A percentile compares a stretch with the other conserved stretches of the same genome.
phyloP scores from a whole-genome alignment of 2,797 vertebrate genomes.

The Lacerta viridis region DNA sequence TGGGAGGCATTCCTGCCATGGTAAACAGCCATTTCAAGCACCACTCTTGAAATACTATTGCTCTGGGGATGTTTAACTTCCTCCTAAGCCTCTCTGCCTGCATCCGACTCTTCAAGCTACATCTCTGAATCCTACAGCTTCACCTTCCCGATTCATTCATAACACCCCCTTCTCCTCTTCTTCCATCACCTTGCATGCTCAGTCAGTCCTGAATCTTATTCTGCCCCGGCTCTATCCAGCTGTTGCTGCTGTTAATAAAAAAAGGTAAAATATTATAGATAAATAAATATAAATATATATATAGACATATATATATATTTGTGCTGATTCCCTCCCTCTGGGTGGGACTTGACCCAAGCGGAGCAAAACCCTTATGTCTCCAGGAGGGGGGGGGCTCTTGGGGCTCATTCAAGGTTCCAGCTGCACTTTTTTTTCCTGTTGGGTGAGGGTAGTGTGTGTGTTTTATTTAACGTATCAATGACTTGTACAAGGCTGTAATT shows the following conservation, averaged over 20 bases:
- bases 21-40: background rate
- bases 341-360: background rate
- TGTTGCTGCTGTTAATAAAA: conserved; percentile 31
- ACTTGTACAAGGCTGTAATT: conserved; percentile 33
- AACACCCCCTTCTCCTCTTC: background rate
- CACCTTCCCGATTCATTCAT: background rate
- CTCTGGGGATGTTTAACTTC: background rate
- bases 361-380: background rate
- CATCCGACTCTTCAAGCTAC: background rate
- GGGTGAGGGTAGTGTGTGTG: background rate
- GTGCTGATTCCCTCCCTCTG: conserved; percentile 19
- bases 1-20: background rate
- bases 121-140: background rate
- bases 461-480: conserved; percentile 39
- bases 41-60: background rate
- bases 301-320: conserved; percentile 9
- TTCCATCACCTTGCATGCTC: conserved; percentile 30
- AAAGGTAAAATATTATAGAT: conserved; percentile 37
- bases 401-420: background rate
- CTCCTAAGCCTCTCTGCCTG: background rate
- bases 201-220: conserved; percentile 9
- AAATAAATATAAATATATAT: conserved; percentile 24
- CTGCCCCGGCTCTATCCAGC: conserved; percentile 10
- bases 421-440: background rate
- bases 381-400: background rate